Base-by-base conservation (phyloP, 2,888 invertebrate genomes). In the Phaonia tiefii region DNA sequence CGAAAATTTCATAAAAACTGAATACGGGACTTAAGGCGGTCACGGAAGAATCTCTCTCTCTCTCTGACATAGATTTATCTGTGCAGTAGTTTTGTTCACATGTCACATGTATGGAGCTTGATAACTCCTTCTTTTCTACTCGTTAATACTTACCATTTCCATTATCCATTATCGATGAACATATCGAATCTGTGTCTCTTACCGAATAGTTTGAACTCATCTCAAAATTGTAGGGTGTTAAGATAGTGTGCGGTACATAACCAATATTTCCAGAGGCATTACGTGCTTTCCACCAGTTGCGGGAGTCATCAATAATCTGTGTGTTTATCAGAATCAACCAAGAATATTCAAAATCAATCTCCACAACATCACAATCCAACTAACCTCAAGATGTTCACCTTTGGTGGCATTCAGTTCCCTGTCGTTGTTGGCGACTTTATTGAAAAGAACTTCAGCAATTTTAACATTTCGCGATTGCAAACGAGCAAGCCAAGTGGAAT, bases 211-310 rank as follows among this genome's bases (percentile, higher is more conserved):
- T 84, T 8, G 74, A 54, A 13, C 74, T 56, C 11, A 78, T 80
- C 58, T 89, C 89, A 71, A 90, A 91, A 74, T 92, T 91, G 83
- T 91, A 92, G 11, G 94, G 93, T 15, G 94, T 93, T 31, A 97
- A 96, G 88, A 99, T 99, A 44, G 99, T 99, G 92, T 99, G 97
- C 15, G 99, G 99, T 84, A 99, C 99, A 91, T 98, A 98, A 84
- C 98, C 96, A 84, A 96, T 93, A 91, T 95, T 94, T 80, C 98
- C 97, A 88, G 94, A 94, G 86, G 93, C 94, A 91, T 97, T 98
- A 86, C 95, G 94, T 84, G 95, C 96, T 92, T 96, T 98, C 99
- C 97, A 99, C 99, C 99, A 99, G 91, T 99, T 99, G 86, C 98
- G 94, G 70, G 95, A 95, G 91, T 98, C 97, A 90, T 99, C 99